A percentile compares a stretch with the other conserved stretches of the same genome.
These are phyloP conservation scores for Lacanobia wlatinum DNA, from an alignment of 2,888 invertebrate species.

Conservation along the genomic window DNA sequence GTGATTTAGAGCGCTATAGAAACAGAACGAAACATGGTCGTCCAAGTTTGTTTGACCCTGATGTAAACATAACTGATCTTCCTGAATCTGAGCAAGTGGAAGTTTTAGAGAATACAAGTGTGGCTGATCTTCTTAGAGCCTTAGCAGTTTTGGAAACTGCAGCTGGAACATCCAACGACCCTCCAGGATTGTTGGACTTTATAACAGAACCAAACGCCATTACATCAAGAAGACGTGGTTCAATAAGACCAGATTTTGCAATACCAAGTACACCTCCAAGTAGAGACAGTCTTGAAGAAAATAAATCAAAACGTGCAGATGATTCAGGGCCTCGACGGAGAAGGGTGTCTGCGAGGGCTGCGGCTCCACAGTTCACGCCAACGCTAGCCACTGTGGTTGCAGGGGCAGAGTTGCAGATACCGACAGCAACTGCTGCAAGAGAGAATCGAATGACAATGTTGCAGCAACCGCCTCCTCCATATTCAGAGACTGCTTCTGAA, in stretches of 20 bases:
- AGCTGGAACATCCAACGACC: slow-evolving; percentile 67
- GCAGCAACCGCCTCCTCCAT: slow-evolving; percentile 87
- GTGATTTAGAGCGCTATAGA: slow-evolving; percentile 83
- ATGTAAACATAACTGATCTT: slow-evolving; percentile 82
- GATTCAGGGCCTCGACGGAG: slow-evolving; percentile 80
- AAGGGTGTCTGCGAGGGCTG: slow-evolving; percentile 84
- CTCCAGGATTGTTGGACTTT: slow-evolving; percentile 77
- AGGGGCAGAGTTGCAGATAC: slow-evolving; percentile 84
- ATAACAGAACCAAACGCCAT: slow-evolving; percentile 70
- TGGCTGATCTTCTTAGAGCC: slow-evolving; percentile 95
- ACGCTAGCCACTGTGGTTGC: slow-evolving; percentile 87
- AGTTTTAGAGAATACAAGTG: slow-evolving; percentile 95
- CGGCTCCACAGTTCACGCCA: slow-evolving; percentile 86
- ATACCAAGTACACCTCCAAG: slow-evolving; percentile 72
- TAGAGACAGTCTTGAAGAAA: slow-evolving; percentile 76
- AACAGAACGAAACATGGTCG: slow-evolving; percentile 85
- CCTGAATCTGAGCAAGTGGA: slow-evolving; percentile 89
- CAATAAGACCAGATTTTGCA: slow-evolving; percentile 81
- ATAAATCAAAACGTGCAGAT: slow-evolving; percentile 59
- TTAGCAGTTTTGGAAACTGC: slow-evolving; percentile 92
- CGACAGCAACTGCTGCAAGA: slow-evolving; percentile 83
- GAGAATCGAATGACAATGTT: slow-evolving; percentile 87
- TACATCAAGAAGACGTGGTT: slow-evolving; percentile 80
- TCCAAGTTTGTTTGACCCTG: slow-evolving; percentile 86
- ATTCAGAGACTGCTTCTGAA: slow-evolving; percentile 78